Percentiles rank a stretch among this genome's conserved stretches.
These are phyloP conservation scores for Chauna torquata DNA, from an alignment of 2,113 vertebrate species.

Conservation along the genomic window DNA sequence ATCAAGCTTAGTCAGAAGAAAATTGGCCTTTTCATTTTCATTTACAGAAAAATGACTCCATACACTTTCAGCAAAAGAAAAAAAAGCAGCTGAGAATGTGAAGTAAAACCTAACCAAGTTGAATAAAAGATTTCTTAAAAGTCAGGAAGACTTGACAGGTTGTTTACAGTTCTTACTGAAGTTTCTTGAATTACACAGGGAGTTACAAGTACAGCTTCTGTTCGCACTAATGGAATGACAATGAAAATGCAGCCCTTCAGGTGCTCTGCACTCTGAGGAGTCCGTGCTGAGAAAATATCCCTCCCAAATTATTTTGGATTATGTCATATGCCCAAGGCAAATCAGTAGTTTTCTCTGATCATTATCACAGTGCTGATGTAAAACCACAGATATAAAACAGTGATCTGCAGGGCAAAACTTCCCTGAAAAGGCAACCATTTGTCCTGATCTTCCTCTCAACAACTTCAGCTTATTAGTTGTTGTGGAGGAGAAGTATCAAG, in stretches of 20 bases:
- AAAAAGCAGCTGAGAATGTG: not conserved
- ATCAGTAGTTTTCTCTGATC: not conserved
- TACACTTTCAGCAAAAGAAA: not conserved
- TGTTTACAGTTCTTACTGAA: slow-evolving; percentile 27
- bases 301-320: slow-evolving; percentile 36
- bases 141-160: not conserved
- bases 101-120: not conserved
- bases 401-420: not conserved
- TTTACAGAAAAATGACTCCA: slow-evolving; percentile 6
- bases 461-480: not conserved
- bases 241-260: slow-evolving; percentile 13
- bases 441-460: not conserved
- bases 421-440: not conserved
- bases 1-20: slow-evolving; percentile 43
- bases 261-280: not conserved
- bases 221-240: slow-evolving; percentile 26
- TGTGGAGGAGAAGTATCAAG: not conserved
- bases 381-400: not conserved
- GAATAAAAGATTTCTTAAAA: slow-evolving; percentile 17
- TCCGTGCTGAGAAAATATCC: not conserved
- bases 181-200: slow-evolving; percentile 10
- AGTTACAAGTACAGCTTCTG: slow-evolving; percentile 14
- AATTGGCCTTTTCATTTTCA: slow-evolving; percentile 32
- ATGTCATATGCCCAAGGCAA: slow-evolving; percentile 31
- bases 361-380: not conserved